Evolutionary conservation across 2,113 vertebrate genomes (phyloP), one percentile per base, ranked within the genome.

Genomic region (Oryctolagus cuniculus): DNA sequence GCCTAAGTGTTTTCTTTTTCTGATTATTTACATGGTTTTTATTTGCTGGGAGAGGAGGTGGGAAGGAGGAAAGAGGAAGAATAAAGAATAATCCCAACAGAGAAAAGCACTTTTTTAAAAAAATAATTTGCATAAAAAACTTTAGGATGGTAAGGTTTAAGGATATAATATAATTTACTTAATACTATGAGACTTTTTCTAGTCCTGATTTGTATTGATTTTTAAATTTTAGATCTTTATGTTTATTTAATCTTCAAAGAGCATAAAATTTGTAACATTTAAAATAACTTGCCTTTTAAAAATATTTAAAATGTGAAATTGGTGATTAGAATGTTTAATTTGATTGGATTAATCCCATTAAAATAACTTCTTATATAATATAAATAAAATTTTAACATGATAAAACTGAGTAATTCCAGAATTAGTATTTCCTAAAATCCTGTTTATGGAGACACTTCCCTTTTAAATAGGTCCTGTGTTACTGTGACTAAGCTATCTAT

Each of bases 401-500:
- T 58, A 79, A 7, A 87, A 25, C 44, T 79, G 70, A 93, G 38
- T 94, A 51, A 92, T 86, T 90, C 24, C 64, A 84, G 67, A 85
- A 82, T 95, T 85, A 77, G 72, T 16, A 81, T 79, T 94, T 97
- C 36, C 51, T 97, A n/a, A 94, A 93, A 78, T 93, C 12, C 6
- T 84, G 81, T 95, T 90, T 84, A 44, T 88, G 58, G 38, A 92
- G 22, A 84, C 27, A 77, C 36, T 91, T 95, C 93, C n/a, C 66
- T 83, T 93, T 79, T 80, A 83, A 82, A 61, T 86, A 94, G 51
- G 44, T 69, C 29, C 34, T 53, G 31, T 15, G 55, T 94, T 88
- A 67, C 74, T 96, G n/a, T 89, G 61, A 82, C 34, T 93, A 88
- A 92, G 69, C 66, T 77, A 90, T 92, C 89, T 83, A 38, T 90